Evolutionary conservation across 2,888 invertebrate species (phyloP).

Genomic region (Troides helena): DNA sequence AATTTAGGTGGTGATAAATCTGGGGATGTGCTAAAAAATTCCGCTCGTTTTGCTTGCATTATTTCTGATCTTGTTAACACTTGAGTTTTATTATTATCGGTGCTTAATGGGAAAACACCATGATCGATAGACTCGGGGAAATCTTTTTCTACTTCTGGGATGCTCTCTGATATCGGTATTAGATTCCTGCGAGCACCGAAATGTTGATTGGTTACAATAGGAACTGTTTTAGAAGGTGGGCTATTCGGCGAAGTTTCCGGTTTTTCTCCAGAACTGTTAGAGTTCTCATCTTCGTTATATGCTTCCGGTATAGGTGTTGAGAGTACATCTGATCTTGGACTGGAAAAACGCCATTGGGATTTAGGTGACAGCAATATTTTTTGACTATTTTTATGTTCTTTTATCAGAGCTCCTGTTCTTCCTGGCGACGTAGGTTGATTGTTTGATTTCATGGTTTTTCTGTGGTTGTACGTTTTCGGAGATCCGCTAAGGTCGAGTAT

Average conservation of each 20-base stretch:
- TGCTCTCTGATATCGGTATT: constrained; percentile 67
- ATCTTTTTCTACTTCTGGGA: constrained; percentile 53
- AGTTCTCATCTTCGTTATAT: constrained; percentile 87
- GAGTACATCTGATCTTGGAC: constrained; percentile 89
- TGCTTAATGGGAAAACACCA: constrained; percentile 72
- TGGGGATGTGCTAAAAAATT: constrained; percentile 76
- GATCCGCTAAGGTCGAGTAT: constrained; percentile 86
- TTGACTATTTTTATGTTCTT: constrained; percentile 77
- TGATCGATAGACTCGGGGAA: constrained; percentile 56
- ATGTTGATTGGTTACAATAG: constrained; percentile 72
- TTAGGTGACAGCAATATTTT: constrained; percentile 85
- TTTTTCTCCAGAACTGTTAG: constrained; percentile 81
- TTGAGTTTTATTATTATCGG: constrained; percentile 56
- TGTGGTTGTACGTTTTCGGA: constrained; percentile 84
- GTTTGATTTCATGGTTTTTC: constrained; percentile 79
- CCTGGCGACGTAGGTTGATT: constrained; percentile 77
- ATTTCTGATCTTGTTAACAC: constrained; percentile 72
- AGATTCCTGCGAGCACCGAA: constrained; percentile 72
- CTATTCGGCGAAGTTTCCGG: constrained; percentile 58
- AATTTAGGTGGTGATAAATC: constrained; percentile 65
- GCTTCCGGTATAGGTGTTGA: constrained; percentile 93
- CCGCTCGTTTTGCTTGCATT: constrained; percentile 81
- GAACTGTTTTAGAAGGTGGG: constrained; percentile 69
- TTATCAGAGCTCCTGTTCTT: constrained; percentile 72
- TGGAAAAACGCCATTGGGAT: constrained; percentile 86